A percentile compares a stretch with the other conserved stretches of the same genome.
Evolutionary conservation across 2,797 vertebrate species (phyloP).

Genomic region (Lepus oiostolus): DNA sequence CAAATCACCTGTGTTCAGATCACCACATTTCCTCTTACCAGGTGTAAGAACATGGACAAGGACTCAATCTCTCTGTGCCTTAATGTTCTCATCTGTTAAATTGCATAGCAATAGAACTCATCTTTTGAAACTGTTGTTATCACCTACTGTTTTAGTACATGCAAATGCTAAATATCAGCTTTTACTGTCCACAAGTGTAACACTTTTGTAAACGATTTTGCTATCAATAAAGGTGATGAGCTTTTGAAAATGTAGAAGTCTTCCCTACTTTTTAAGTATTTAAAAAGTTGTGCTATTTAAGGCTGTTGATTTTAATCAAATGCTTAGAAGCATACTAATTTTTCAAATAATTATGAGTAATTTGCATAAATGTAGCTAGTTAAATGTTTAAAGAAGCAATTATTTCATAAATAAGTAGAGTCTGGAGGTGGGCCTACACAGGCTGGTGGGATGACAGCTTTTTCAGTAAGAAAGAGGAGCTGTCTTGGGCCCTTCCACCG

Average conservation of each 20-base stretch:
- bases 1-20: background rate
- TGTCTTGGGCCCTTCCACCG: background rate
- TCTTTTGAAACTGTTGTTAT: background rate
- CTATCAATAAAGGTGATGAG: background rate
- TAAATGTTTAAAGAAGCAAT: conserved; percentile 41
- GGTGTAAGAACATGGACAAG: background rate
- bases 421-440: background rate
- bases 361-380: background rate
- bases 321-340: background rate
- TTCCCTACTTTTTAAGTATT: conserved; percentile 2
- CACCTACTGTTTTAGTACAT: background rate
- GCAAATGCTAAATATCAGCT: background rate
- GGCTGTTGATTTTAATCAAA: background rate
- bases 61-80: background rate
- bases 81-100: background rate
- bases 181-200: background rate
- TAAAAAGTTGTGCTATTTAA: background rate
- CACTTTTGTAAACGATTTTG: background rate
- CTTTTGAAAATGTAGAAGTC: background rate
- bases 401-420: conserved; percentile 3
- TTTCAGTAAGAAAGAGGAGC: background rate
- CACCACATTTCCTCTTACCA: background rate
- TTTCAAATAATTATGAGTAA: conserved; percentile 46
- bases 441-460: background rate
- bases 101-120: no score